Evolutionary conservation across 2,888 invertebrate species (phyloP).

Genomic region (Aphodius sticticus): DNA sequence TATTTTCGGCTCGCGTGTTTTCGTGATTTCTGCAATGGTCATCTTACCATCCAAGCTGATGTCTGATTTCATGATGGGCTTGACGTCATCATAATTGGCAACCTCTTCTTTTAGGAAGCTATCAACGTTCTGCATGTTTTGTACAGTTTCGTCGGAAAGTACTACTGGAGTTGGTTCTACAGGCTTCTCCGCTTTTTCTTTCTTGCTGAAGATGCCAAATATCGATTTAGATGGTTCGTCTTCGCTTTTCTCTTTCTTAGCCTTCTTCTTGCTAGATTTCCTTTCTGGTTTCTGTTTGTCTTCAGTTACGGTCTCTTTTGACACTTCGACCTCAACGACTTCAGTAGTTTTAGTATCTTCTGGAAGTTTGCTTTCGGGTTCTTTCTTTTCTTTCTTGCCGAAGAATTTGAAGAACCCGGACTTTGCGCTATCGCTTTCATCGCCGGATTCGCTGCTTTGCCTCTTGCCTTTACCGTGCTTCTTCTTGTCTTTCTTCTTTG

Average conservation of each 20-base stretch:
- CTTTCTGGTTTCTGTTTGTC: conserved; percentile 30
- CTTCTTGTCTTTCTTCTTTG: conserved; percentile 23
- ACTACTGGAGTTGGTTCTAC: conserved; percentile 25
- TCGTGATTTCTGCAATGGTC: conserved; percentile 33
- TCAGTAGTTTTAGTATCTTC: conserved; percentile 9
- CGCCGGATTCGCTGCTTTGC: conserved; percentile 6
- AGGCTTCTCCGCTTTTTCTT: conserved; percentile 40
- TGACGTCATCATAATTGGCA: conserved; percentile 32
- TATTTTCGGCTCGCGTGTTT: conserved; percentile 40
- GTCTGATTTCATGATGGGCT: conserved; percentile 30
- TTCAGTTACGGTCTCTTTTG: conserved; percentile 10
- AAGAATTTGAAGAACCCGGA: conserved; percentile 28
- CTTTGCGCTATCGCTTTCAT: conserved; percentile 11
- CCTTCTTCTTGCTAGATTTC: conserved; percentile 32
- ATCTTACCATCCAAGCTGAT: conserved; percentile 31
- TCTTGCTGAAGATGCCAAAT: conserved; percentile 43
- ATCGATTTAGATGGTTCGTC: conserved; percentile 40
- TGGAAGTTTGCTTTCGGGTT: neutral
- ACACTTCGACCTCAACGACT: neutral
- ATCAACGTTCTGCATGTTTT: conserved; percentile 29
- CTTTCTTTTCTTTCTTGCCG: conserved; percentile 27
- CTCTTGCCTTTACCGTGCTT: conserved; percentile 22
- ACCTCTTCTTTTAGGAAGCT: conserved; percentile 33
- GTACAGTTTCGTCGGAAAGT: conserved; percentile 17
- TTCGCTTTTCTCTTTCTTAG: conserved; percentile 33